Percentiles rank a stretch among this genome's conserved stretches.
These are phyloP conservation scores for Lutjanus campechanus DNA, from an alignment of 2,797 vertebrate genomes.

Conservation along the genomic window DNA sequence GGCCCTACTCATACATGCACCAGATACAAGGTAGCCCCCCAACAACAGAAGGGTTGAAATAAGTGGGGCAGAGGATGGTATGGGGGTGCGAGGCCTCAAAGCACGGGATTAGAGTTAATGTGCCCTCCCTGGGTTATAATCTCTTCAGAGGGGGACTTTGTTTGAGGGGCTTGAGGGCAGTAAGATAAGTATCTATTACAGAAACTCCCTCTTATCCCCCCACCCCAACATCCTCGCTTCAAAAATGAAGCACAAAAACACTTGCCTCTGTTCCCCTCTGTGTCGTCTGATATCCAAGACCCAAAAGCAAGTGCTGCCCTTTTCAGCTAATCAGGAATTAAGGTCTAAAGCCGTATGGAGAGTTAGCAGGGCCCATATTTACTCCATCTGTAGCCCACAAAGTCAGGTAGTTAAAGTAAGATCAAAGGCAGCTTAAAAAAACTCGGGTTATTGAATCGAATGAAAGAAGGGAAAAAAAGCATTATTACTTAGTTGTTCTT, in stretches of 20 bases:
- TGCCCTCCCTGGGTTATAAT: slow-evolving; percentile 91
- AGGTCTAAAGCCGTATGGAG: slow-evolving; percentile 85
- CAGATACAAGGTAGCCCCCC: slow-evolving; percentile 82
- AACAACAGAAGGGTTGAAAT: slow-evolving; percentile 86
- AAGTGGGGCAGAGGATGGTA: slow-evolving; percentile 84
- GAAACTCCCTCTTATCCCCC: slow-evolving; percentile 87
- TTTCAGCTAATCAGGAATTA: slow-evolving; percentile 90
- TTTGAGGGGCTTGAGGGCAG: slow-evolving; percentile 89
- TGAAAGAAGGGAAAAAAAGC: slow-evolving; percentile 11
- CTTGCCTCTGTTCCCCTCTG: slow-evolving; percentile 82
- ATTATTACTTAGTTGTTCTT: slow-evolving; percentile 44
- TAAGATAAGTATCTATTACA: slow-evolving; percentile 93
- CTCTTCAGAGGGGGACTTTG: slow-evolving; percentile 90
- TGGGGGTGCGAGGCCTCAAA: slow-evolving; percentile 86
- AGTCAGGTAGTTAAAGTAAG: slow-evolving; percentile 81
- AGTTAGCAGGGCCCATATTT: slow-evolving; percentile 86
- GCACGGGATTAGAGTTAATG: slow-evolving; percentile 92
- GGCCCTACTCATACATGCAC: slow-evolving; percentile 82
- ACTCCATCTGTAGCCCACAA: slow-evolving; percentile 87
- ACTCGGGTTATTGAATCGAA: slow-evolving; percentile 63
- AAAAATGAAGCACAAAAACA: slow-evolving; percentile 88
- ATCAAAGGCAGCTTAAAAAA: slow-evolving; percentile 84
- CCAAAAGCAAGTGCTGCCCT: slow-evolving; percentile 87
- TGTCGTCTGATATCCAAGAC: slow-evolving; percentile 84
- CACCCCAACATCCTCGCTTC: slow-evolving; percentile 80